phyloP scores from a whole-genome alignment of 2,888 invertebrate species.

The Tiphia femorata region DNA sequence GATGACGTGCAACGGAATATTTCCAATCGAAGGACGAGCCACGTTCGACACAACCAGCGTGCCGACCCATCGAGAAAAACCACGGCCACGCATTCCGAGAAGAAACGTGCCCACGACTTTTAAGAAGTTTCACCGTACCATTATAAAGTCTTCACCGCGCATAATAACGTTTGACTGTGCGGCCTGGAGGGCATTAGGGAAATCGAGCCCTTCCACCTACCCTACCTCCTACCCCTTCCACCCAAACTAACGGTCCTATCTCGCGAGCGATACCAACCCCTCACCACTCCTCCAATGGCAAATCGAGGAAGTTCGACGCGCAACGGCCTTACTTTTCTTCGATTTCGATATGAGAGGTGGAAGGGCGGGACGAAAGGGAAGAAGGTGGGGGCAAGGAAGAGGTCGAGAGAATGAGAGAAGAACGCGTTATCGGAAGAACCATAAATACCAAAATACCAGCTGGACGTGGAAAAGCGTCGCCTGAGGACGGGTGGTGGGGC shows the following conservation, averaged over 20 bases:
- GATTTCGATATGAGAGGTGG: constrained; percentile 48
- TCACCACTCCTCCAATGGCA: constrained; percentile 14
- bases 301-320: constrained; percentile 35
- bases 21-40: too few species aligned
- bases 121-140: constrained; percentile 64
- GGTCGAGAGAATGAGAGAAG: constrained; percentile 2
- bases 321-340: constrained; percentile 46
- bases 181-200: constrained; percentile 68
- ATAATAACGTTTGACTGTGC: constrained; percentile 66
- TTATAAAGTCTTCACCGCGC: constrained; percentile 68
- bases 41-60: too few species aligned
- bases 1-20: too few species aligned
- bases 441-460: constrained; percentile 20
- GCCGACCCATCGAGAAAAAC: too few species aligned
- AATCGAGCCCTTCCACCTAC: constrained; percentile 48
- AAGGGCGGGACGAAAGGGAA: background rate
- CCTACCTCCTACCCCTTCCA: constrained; percentile 19
- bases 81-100: background rate
- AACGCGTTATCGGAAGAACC: constrained; percentile 15
- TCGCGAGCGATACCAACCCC: constrained; percentile 28
- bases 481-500: background rate
- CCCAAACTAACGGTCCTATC: constrained; percentile 19
- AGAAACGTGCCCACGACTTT: constrained; percentile 56
- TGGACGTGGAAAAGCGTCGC: constrained; percentile 17
- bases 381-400: background rate